These are phyloP conservation scores for Embiotoca jacksoni DNA, from an alignment of 2,113 vertebrate species.

Conservation along the genomic window DNA sequence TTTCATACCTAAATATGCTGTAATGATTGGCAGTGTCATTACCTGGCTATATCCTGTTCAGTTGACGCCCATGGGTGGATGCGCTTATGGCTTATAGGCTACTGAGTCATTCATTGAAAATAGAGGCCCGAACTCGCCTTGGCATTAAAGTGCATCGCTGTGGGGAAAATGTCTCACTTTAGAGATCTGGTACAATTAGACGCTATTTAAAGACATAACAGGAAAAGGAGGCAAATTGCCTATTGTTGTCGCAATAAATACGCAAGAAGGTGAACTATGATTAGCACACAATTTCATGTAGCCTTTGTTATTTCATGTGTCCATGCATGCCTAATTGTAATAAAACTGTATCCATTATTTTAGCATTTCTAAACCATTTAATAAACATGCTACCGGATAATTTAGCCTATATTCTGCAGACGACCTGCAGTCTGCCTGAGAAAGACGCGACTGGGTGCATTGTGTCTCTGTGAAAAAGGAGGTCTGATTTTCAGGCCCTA, in stretches of 20 bases:
- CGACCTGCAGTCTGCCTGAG: neutral
- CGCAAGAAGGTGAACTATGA: neutral
- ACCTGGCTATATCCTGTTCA: neutral
- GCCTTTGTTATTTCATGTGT: neutral
- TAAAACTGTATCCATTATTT: neutral
- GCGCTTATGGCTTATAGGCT: conserved; percentile 48
- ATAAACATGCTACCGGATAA: too few relatives aligned
- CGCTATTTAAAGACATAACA: conserved; percentile 29
- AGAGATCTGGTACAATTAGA: conserved; percentile 37
- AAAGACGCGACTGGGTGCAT: neutral
- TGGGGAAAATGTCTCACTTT: conserved; percentile 56
- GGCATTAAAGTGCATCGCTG: conserved; percentile 62
- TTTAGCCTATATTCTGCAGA: neutral
- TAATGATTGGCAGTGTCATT: neutral
- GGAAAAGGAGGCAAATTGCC: neutral
- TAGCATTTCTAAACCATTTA: too few relatives aligned
- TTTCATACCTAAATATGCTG: neutral
- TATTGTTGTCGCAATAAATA: neutral
- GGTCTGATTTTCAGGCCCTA: conserved; percentile 40
- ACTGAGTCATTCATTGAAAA: conserved; percentile 61
- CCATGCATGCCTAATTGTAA: neutral
- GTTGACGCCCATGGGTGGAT: conserved; percentile 84
- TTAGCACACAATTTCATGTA: too few relatives aligned
- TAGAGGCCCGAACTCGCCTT: conserved; percentile 70
- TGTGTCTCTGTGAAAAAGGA: conserved; percentile 15